Evolutionary conservation across 2,888 invertebrate genomes (phyloP).

Genomic region (Proisotoma minuta): DNA sequence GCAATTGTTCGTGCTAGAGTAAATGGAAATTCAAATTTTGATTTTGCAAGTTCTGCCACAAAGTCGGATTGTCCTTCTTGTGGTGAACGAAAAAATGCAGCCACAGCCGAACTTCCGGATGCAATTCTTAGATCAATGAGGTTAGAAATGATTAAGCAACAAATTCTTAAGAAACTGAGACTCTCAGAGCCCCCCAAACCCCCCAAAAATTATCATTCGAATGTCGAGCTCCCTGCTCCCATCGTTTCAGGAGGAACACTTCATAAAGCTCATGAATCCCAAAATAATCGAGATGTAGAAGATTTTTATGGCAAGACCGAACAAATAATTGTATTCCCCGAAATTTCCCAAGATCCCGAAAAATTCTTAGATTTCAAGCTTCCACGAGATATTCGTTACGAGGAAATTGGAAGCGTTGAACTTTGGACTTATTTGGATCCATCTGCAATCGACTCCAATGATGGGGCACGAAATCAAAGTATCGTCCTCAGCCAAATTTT

Average conservation of each 20-base stretch:
- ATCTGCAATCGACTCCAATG: slow-evolving; percentile 56
- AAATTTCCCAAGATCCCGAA: slow-evolving; percentile 57
- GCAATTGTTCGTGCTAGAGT: not conserved
- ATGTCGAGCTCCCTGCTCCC: slow-evolving; percentile 61
- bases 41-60: not conserved
- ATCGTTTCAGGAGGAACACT: slow-evolving; percentile 68
- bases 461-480: slow-evolving; percentile 66
- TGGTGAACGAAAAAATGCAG: slow-evolving; percentile 17
- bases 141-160: slow-evolving; percentile 76
- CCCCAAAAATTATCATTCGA: not conserved
- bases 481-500: slow-evolving; percentile 69
- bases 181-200: slow-evolving; percentile 61
- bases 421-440: slow-evolving; percentile 69
- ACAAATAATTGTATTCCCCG: slow-evolving; percentile 75
- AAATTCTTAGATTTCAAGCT: slow-evolving; percentile 61
- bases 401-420: slow-evolving; percentile 67
- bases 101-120: slow-evolving; percentile 17
- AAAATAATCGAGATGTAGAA: slow-evolving; percentile 60
- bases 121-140: slow-evolving; percentile 61
- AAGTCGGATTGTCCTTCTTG: slow-evolving; percentile 21
- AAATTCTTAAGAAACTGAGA: slow-evolving; percentile 73
- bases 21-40: not conserved
- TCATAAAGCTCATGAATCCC: slow-evolving; percentile 55
- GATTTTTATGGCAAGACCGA: slow-evolving; percentile 79
- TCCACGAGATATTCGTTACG: slow-evolving; percentile 67